Base-by-base conservation (phyloP, 2,797 vertebrate genomes). In the Urocyon cinereoargenteus region DNA sequence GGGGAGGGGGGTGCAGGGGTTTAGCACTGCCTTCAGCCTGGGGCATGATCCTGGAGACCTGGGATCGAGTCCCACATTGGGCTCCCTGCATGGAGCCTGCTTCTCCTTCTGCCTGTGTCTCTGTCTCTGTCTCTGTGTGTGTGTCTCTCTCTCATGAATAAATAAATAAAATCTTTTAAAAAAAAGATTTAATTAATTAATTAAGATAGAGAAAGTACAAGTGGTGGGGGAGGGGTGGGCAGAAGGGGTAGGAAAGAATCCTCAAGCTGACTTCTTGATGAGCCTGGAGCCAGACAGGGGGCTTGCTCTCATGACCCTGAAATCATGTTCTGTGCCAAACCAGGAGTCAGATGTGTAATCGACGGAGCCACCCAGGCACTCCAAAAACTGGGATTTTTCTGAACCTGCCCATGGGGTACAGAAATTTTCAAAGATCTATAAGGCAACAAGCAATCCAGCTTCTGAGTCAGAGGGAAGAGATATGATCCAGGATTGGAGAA, bases 401-500 rank as follows among this genome's bases (percentile, higher is more conserved):
- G 12, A 95, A 92, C 9, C 15, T 93, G 15, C 4, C 55, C 6
- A 26, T 15, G 36, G n/a, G 68, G n/a, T 87, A 59, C 28, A 79
- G 53, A 53, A n/a, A 51, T 85, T 91, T 84, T 94, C 31, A 66
- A 64, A 70, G 55, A 34, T 73, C 64, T 34, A 28, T 45, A 84
- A 90, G 49, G 26, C 68, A 94, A 82, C 26, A 88, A 40, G 36
- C 15, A 81, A 90, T 79, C 70, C 18, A 64, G 70, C 28, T 91
- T 97, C 55, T 72, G 77, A 70, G 51, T 88, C 81, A 89, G n/a
- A 92, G 57, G 1, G 51, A 64, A 93, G 77, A 77, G 34, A 62
- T 19, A 86, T 34, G 85, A 82, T 53, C 36, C 57, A 93, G 86
- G 75, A 90, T 13, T 34, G 31, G 45, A 77, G 16, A 31, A 0